Evolutionary conservation across 1,140 invertebrate genomes (phyloP), one percentile per base, ranked within the genome.

Genomic region (Idris sp.): DNA sequence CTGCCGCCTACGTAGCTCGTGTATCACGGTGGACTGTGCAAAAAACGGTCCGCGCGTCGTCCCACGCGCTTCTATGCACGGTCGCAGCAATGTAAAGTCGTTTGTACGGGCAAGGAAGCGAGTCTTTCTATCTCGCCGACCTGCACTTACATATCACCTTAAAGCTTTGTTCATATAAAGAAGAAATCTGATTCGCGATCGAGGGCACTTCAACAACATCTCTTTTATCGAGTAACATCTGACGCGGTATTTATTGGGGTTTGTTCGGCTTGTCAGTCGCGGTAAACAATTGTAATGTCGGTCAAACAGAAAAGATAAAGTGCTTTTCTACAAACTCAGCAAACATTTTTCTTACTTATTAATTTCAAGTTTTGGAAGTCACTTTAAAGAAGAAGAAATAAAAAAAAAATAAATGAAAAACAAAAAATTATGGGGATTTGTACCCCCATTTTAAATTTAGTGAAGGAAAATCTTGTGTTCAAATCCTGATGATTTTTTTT

Each of bases 41-140:
- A 76, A 76, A 80, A 74, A 62, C 51, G n/a, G 62, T 51, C 41
- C 54, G 49, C 46, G 36, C 40, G 41, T 38, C 81, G 73, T 74
- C 81, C 81, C 77, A 81, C 79, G 80, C 78, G 59, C 44, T n/a
- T 33, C 43, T 61, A 65, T 68, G 67, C 65, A 38, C 76, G 41
- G 35, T 11, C 41, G 35, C 38, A 74, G 41, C 77, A 77, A 80
- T 76, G 78, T 72, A 58, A 59, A 71, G 76, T 77, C 77, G 79
- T 78, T 83, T 77, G 80, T 77, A 81, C 76, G 48, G 25, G 54
- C 35, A 35, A 51, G 59, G 71, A 54, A 73, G 64, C 44, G 71
- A n/a, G 68, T 54, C 71, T 78, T 78, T 81, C 75, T 72, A 67
- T 59, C 68, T 74, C 54, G 76, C 78, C 78, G 78, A 79, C 74